A percentile compares a stretch with the other conserved stretches of the same genome.
Evolutionary conservation across 2,797 vertebrate genomes (phyloP).

Genomic region (Thaleichthys pacificus): DNA sequence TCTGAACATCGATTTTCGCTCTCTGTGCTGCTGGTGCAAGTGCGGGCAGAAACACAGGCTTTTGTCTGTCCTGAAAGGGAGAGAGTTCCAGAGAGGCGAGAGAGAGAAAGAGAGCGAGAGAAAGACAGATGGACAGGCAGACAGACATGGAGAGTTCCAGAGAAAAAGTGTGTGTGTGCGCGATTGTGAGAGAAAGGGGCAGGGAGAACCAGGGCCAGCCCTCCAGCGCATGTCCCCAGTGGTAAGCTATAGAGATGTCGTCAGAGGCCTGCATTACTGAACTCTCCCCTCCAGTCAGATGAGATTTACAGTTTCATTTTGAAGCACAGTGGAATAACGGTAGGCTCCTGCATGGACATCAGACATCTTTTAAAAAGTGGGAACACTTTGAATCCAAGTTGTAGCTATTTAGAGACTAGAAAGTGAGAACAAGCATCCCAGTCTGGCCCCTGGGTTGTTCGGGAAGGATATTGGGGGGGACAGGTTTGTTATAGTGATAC

Average conservation of each 20-base stretch:
- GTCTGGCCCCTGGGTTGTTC: no score
- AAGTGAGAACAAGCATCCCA: no score
- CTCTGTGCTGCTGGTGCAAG: slow-evolving; percentile 32
- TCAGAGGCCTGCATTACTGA: neutral
- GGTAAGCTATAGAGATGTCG: neutral
- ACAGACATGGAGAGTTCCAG: slow-evolving; percentile 46
- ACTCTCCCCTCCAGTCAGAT: neutral
- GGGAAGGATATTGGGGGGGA: neutral
- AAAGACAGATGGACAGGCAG: neutral
- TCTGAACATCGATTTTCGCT: slow-evolving; percentile 61
- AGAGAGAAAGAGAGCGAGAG: neutral
- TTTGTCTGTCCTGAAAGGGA: slow-evolving; percentile 48
- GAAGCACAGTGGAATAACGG: neutral
- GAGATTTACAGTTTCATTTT: neutral
- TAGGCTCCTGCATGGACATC: neutral
- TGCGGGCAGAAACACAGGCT: slow-evolving; percentile 44
- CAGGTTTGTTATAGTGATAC: slow-evolving; percentile 1
- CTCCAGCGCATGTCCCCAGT: neutral
- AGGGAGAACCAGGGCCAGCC: neutral
- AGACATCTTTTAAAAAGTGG: no score
- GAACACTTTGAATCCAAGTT: no score
- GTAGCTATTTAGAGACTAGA: neutral
- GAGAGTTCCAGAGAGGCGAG: slow-evolving; percentile 7
- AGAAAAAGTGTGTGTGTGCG: slow-evolving; percentile 28
- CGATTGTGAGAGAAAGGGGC: neutral